phyloP scores from a whole-genome alignment of 2,113 vertebrate species.

The Arvicanthis niloticus region DNA sequence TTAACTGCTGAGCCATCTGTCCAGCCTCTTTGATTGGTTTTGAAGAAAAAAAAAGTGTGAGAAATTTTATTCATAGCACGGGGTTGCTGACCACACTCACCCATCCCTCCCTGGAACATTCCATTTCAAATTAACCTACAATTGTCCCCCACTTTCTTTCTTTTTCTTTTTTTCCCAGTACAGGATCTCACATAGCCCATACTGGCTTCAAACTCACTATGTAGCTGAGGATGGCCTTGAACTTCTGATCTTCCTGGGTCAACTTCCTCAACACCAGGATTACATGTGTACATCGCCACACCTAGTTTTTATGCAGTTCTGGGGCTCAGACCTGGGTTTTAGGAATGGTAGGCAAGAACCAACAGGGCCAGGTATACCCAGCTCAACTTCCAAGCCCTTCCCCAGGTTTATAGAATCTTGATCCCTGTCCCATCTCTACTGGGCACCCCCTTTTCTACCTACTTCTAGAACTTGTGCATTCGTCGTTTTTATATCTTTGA shows the following conservation, averaged over 20 bases:
- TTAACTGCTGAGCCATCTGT: neutral
- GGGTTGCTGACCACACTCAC: neutral
- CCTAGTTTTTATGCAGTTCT: neutral
- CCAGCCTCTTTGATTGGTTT: neutral
- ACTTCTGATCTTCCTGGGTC: neutral
- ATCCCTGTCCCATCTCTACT: neutral
- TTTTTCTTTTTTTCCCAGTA: neutral
- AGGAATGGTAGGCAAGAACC: no score
- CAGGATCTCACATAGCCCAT: neutral
- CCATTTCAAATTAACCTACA: neutral
- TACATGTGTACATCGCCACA: neutral
- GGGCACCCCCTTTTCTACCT: neutral
- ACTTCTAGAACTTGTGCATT: neutral
- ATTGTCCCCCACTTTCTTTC: neutral
- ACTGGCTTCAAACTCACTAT: neutral
- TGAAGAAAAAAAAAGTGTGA: neutral
- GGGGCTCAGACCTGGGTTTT: neutral
- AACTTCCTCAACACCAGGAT: neutral
- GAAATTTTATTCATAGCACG: neutral
- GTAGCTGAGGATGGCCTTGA: neutral
- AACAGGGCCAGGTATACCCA: neutral
- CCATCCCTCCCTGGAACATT: neutral
- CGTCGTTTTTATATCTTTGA: constrained; percentile 5
- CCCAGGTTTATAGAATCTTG: neutral
- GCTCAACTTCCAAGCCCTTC: neutral